Evolutionary conservation across 2,113 vertebrate genomes (phyloP), one percentile per base, ranked within the genome.

Genomic region (Hippopotamus amphibius): DNA sequence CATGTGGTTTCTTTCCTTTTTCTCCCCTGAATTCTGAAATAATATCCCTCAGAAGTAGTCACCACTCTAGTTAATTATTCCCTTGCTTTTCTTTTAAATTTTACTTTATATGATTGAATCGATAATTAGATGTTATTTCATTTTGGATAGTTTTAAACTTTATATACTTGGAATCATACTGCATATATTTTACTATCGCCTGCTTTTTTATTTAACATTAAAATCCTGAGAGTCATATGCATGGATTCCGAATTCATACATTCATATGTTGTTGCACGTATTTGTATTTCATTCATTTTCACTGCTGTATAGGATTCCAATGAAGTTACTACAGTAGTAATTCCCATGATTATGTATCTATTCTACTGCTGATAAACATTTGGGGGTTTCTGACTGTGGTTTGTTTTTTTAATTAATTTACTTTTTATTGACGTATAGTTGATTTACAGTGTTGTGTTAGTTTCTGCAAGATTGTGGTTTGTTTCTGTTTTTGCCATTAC

Each of bases 11-110:
- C 46, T 63, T 43, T 37, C 22, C 37, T 26, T 28, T 21, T 88
- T 85, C 30, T 15, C 46, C 14, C 53, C 59, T 30, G 5, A 88
- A 69, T 88, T 96, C 87, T 86, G 63, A 88, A 96, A 81, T 88
- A 43, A 55, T 63, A 28, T 83, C 19, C 30, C 30, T 79, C 26
- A 63, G 59, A 93, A 65, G 46, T 84, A 37, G 55, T 72, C 6
- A 11, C 28, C 55, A 37, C 26, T 95, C 71, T 88, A 93, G 55
- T 79, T 43, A 93, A 61, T 79, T 43, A 93, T 77, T 93, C 17
- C 10, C 17, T 93, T 95, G 46, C 48, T 63, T 82, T 89, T 76
- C 50, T 89, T 95, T 86, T 16, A 86, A 46, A 61, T 59, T 68
- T 92, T 93, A 55, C 30, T 95, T 6, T 59, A 65, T 59, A 46